Percentiles rank a stretch among this genome's conserved stretches.
Conservation (phyloP, 2,113 vertebrate species). For the Mormyrus lacerda region DNA sequence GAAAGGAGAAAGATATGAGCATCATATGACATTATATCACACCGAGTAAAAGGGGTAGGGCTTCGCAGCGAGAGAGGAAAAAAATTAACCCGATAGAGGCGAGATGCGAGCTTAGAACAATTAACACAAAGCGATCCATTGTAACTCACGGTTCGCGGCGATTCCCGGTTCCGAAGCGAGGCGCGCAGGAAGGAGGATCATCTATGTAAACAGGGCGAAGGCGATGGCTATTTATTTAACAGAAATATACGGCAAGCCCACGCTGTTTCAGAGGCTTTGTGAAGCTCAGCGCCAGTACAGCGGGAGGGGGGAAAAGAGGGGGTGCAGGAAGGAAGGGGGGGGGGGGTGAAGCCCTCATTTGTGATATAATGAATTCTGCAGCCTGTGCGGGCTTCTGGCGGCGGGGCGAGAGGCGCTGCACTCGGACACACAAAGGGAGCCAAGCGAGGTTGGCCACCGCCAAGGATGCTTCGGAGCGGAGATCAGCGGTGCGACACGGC, state of each 20-base stretch:
- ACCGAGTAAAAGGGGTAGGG: constrained; percentile 33
- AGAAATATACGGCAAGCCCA: background rate
- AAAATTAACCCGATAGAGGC: constrained; percentile 46
- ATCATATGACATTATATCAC: constrained; percentile 65
- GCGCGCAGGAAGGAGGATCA: background rate
- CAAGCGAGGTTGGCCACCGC: background rate
- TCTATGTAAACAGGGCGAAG: background rate
- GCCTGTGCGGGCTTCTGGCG: constrained; percentile 34
- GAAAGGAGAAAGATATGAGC: constrained; percentile 46
- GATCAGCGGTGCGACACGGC: background rate
- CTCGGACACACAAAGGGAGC: constrained; percentile 48
- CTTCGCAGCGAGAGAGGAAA: constrained; percentile 32
- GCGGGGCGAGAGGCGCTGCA: constrained; percentile 26
- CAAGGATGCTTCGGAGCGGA: background rate
- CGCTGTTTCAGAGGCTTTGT: constrained; percentile 57
- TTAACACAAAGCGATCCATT: constrained; percentile 58
- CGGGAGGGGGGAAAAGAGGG: constrained; percentile 19
- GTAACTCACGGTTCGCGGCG: constrained; percentile 53
- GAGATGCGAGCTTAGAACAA: constrained; percentile 28
- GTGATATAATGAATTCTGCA: constrained; percentile 50
- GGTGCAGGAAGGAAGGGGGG: constrained; percentile 35
- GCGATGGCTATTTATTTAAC: background rate
- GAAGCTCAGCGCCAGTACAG: constrained; percentile 50
- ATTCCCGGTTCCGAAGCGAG: constrained; percentile 24
- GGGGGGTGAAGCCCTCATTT: constrained; percentile 46